phyloP scores from a whole-genome alignment of 2,797 vertebrate genomes.

The Ciconia nigra region DNA sequence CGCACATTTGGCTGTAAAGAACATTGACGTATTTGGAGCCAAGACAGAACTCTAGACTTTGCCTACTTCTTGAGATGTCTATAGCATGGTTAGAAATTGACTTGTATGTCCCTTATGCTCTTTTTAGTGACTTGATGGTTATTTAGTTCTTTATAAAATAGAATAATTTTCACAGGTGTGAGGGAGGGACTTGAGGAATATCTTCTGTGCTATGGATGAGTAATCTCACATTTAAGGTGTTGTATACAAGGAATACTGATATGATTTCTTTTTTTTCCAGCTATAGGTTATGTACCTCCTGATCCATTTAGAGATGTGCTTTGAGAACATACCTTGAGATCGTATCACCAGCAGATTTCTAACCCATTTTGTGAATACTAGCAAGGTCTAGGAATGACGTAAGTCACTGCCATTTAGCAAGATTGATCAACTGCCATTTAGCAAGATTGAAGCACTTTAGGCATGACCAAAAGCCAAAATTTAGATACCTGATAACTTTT shows the following conservation, averaged over 20 bases:
- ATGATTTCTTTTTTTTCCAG: neutral
- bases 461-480: neutral
- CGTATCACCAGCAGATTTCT: neutral
- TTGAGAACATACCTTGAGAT: neutral
- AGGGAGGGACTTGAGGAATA: neutral
- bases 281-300: neutral
- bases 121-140: neutral
- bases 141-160: neutral
- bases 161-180: neutral
- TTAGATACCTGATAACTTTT: neutral
- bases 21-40: neutral
- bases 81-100: neutral
- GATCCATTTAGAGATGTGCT: neutral
- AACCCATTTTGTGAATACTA: neutral
- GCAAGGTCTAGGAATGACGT: neutral
- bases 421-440: neutral
- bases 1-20: neutral
- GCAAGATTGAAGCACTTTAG: neutral
- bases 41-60: neutral
- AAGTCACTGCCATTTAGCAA: neutral
- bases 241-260: neutral
- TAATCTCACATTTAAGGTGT: neutral
- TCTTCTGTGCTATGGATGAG: neutral
- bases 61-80: neutral
- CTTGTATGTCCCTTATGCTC: neutral